Percentiles rank a stretch among this genome's conserved stretches.
Conservation (phyloP, 1,140 invertebrate species). For the Camponotus pennsylvanicus region DNA sequence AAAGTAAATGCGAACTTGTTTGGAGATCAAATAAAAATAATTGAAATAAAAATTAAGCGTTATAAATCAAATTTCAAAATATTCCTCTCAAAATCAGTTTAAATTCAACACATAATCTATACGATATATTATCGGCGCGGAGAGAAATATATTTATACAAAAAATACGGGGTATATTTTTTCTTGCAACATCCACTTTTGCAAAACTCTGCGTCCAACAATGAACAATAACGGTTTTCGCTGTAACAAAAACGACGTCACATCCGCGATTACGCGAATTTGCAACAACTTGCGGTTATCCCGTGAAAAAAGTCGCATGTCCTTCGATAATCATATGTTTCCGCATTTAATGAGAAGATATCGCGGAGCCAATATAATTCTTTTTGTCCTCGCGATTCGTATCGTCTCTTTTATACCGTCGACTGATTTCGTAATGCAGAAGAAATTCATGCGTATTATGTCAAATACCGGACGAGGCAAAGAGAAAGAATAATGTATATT, state of each 20-base stretch:
- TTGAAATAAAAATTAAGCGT: constrained; percentile 1
- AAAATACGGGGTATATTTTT: neutral
- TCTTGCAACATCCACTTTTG: neutral
- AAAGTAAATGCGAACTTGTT: neutral
- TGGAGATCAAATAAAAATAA: neutral
- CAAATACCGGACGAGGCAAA: constrained; percentile 21
- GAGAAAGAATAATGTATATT: constrained; percentile 49
- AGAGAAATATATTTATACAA: neutral
- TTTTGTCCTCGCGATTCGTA: neutral
- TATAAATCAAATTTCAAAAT: constrained; percentile 4
- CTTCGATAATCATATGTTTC: neutral
- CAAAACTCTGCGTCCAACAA: neutral
- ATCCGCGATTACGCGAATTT: constrained; percentile 23
- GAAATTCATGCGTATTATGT: constrained; percentile 30
- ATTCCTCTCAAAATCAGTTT: neutral
- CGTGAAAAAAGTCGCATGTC: neutral
- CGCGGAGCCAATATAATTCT: neutral
- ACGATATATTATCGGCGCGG: neutral
- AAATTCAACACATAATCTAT: constrained; percentile 11
- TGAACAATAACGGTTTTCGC: constrained; percentile 13
- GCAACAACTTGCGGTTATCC: neutral
- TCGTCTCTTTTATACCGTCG: neutral
- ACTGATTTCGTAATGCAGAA: constrained; percentile 31
- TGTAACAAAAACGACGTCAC: constrained; percentile 41
- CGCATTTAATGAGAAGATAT: constrained; percentile 29